phyloP scores from a whole-genome alignment of 2,113 vertebrate genomes.

The Malurus cyaneus region DNA sequence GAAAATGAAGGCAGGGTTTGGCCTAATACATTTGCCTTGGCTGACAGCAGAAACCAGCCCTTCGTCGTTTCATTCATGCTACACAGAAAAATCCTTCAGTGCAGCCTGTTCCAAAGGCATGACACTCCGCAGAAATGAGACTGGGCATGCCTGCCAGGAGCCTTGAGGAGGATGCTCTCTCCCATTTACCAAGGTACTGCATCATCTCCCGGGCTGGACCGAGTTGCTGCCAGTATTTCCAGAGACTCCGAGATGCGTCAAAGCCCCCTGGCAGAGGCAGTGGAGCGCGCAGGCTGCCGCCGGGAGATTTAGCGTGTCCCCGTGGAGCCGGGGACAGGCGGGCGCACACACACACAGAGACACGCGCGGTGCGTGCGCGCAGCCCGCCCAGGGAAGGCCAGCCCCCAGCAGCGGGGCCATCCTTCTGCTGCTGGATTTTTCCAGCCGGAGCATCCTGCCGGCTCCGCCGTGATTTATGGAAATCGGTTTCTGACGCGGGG shows the following conservation, averaged over 20 bases:
- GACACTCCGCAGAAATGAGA: neutral
- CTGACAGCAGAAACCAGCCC: neutral
- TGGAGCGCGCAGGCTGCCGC: neutral
- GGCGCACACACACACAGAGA: neutral
- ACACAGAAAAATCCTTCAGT: neutral
- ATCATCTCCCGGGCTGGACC: neutral
- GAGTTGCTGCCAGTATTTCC: neutral
- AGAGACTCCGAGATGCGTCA: neutral
- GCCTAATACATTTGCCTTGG: neutral
- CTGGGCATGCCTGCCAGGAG: neutral
- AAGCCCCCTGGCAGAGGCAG: neutral
- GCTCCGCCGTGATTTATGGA: conserved; percentile 43
- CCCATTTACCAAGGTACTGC: neutral
- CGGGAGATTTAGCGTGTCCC: neutral
- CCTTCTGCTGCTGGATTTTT: conserved; percentile 62
- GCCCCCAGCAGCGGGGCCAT: neutral
- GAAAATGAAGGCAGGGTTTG: neutral
- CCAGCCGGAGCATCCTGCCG: conserved; percentile 40
- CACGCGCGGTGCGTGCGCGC: neutral
- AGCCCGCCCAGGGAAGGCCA: neutral
- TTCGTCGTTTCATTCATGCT: neutral
- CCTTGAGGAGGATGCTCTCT: neutral
- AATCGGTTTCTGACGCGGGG: conserved; percentile 54
- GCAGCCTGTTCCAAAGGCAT: neutral
- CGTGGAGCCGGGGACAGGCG: neutral